These are phyloP conservation scores for Diadophis punctatus DNA, from an alignment of 2,113 vertebrate species.

Conservation along the genomic window DNA sequence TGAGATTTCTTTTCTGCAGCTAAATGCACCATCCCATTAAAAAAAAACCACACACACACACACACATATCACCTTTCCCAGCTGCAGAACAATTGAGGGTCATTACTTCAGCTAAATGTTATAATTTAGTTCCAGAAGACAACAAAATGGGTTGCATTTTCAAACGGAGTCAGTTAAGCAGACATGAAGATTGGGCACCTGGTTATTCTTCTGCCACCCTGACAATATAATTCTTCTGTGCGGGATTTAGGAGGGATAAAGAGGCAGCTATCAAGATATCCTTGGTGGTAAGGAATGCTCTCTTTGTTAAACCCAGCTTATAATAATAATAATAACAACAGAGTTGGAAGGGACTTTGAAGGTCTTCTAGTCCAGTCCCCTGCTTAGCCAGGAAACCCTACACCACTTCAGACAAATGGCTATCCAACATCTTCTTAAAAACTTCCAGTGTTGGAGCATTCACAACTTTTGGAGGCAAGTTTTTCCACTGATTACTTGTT, in stretches of 20 bases:
- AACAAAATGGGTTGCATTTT: neutral
- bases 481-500: too few relatives aligned
- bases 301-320: neutral
- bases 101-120: constrained; percentile 28
- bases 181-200: neutral
- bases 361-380: too few relatives aligned
- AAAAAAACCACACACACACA: too few relatives aligned
- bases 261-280: neutral
- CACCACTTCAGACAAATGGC: too few relatives aligned
- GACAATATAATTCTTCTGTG: neutral
- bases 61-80: constrained; percentile 22
- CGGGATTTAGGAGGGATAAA: neutral
- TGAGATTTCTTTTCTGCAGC: constrained; percentile 29
- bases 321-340: too few relatives aligned
- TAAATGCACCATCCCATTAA: constrained; percentile 1
- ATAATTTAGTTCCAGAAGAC: constrained; percentile 21
- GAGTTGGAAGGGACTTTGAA: too few relatives aligned
- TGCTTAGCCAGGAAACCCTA: too few relatives aligned
- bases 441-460: too few relatives aligned
- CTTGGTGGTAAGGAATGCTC: neutral
- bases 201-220: neutral
- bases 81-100: constrained; percentile 34
- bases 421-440: too few relatives aligned
- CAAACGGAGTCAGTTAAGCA: constrained; percentile 19
- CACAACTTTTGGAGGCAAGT: too few relatives aligned